Base-by-base conservation (phyloP, 2,797 vertebrate species). In the Eleutherodactylus coqui region DNA sequence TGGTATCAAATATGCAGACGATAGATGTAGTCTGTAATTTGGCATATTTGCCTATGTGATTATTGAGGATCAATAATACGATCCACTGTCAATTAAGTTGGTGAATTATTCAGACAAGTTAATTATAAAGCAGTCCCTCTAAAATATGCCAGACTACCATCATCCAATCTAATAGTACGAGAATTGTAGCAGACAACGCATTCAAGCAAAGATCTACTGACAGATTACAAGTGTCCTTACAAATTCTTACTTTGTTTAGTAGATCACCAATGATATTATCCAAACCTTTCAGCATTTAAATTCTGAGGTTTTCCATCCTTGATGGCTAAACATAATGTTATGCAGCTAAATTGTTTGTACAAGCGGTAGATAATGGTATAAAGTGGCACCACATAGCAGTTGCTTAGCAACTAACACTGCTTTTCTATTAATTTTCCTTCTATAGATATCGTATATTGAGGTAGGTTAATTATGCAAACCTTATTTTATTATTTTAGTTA, bases 251-350 rank as follows among this genome's bases (percentile, higher is more conserved):
- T 73, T 17, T 34, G 38, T 70, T 41, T 41, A 41, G n/a, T 41
- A 27, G 14, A 45, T 45, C 16, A 11, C 5, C n/a, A 45, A 41
- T 45, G 24, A 45, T 73, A 73, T 45, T 41, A 73, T 73, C 70
- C 1, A 13, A 73, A 45, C 38, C 24, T 27, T 73, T 45, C 70
- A 27, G n/a, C 41, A 16, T 73, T 43, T 73, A 45, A 73, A 43
- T 29, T 45, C n/a, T 73, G 70, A 45, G 13, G 70, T 73, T 73
- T 73, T 73, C 19, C 9, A 73, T 73, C 45, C 38, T n/a, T 47
- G 55, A 62, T 73, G 24, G 72, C 55, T 75, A 76, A 45, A 51
- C 70, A 73, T 43, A 73, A 73, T 73, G n/a, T 45, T 45, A 73
- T 73, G 41, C 38, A 73, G 36, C 70, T 41, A 73, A 73, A 72